Base-by-base conservation (phyloP, 2,797 vertebrate species). In the Atherinosoma microstoma region DNA sequence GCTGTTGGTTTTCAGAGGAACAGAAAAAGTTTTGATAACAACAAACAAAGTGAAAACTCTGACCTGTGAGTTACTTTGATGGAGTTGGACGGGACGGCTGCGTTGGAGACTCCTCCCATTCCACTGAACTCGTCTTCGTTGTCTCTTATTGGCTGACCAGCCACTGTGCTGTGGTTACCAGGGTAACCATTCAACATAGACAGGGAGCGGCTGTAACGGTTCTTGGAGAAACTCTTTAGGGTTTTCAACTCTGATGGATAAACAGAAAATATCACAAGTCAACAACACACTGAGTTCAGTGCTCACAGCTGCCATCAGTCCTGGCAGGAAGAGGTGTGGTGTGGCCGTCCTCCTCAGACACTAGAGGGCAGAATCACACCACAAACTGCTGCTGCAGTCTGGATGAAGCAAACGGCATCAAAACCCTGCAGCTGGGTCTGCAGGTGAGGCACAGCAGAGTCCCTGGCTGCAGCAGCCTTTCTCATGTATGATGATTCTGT, bases 1-100 rank as follows among this genome's bases (percentile, higher is more conserved):
- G 38, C 32, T 32, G 32, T 32, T 32, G 32, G 6, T 32, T 32
- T 32, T 32, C 24, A 27, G 24, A 0, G 36, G 38, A 40, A 13
- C 13, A 40, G 38, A 16, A 40, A 40, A 40, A 3, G 38, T 40
- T 16, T 3, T 40, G 13, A 15, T 40, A 40, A 40, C 15, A 13
- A 40, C 38, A 40, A 40, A 40, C 13, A 15, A 40, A 15, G 13
- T 40, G 15, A 40, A 16, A 15, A 58, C 11, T 4, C 84, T 70
- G 36, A 97, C 98, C 97, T 95, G 78, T 98, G 97, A 3, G 98
- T 99, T 70, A 99, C 97, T 92, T 96, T 98, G 78, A 97, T 95
- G 32, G 96, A 95, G 53, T 92, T 95, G 45, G 96, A 93, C 15
- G 91, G 86, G 1, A 74, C 13, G 18, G 93, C 82, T 9, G 92